Evolutionary conservation across 2,113 vertebrate genomes (phyloP).

Genomic region (Saguinus midas): DNA sequence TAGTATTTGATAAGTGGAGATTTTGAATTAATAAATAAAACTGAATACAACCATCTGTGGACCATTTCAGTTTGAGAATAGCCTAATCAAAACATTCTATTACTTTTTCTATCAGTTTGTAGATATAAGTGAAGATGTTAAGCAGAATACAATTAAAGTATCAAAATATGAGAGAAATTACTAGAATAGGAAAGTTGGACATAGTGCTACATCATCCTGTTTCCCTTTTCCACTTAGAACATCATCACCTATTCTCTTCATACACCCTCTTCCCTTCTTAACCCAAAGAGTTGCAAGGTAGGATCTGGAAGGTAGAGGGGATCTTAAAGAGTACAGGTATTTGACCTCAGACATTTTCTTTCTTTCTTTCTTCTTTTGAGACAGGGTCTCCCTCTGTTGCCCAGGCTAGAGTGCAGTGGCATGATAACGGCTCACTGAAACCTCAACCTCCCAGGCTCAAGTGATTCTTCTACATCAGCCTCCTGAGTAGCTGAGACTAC

Average conservation of each 20-base stretch:
- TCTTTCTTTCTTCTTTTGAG: too few relatives aligned
- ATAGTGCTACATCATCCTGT: too few relatives aligned
- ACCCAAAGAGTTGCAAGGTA: neutral
- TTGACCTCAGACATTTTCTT: neutral
- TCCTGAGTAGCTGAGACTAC: too few relatives aligned
- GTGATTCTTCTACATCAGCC: too few relatives aligned
- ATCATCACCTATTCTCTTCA: neutral
- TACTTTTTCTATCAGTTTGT: slow-evolving; percentile 40
- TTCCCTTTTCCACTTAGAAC: neutral
- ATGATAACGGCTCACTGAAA: too few relatives aligned
- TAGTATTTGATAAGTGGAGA: slow-evolving; percentile 14
- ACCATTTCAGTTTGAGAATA: neutral
- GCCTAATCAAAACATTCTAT: neutral
- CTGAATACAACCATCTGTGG: neutral
- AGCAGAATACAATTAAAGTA: slow-evolving; percentile 42
- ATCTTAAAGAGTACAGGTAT: neutral
- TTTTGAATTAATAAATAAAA: slow-evolving; percentile 48
- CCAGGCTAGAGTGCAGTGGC: too few relatives aligned
- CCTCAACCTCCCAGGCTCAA: too few relatives aligned
- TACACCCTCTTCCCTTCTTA: neutral
- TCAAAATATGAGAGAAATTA: neutral
- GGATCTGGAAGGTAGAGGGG: neutral
- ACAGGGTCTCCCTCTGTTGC: too few relatives aligned
- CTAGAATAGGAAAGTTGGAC: neutral
- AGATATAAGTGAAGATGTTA: slow-evolving; percentile 1